Evolutionary conservation across 2,797 vertebrate species (phyloP), one percentile per base, ranked within the genome.

Genomic region (Salarias fasciatus): DNA sequence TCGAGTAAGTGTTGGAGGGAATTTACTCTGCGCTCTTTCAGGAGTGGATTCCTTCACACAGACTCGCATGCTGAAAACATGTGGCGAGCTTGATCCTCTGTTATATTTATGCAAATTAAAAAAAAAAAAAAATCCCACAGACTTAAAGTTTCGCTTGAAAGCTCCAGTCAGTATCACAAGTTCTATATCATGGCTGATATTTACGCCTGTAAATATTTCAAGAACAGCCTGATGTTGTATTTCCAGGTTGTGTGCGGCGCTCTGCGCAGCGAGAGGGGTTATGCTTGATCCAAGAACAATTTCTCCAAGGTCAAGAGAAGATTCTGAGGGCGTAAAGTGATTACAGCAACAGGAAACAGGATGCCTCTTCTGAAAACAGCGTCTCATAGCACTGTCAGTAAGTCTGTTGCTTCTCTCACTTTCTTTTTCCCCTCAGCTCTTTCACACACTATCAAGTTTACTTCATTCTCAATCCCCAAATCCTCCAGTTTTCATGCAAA

Each of bases 341-440:
- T 85, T 76, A 73, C 77, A 76, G 79, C 77, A 79, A 89, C 78
- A 86, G 84, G 84, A 89, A 89, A 86, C 84, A 84, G 78, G 80
- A 87, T 82, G 86, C 84, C 54, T 82, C 80, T 51, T 77, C 84
- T 83, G 69, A 80, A 88, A 86, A 72, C 80, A 75, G 80, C 79
- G 58, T 86, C 86, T 88, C 84, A 82, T 72, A 76, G 80, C 67
- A 69, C 78, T 64, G 70, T 57, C 82, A 74, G 70, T 11, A 48
- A 77, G 73, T 85, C 79, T 72, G 80, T 79, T 69, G 80, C 85
- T 86, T 78, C 72, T 86, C 78, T 86, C 75, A 54, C 82, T 80
- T 82, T 86, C 80, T 71, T 77, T 77, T 63, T 47, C 71, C 76
- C 77, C 62, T 76, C 78, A 71, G 80, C 85, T 87, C 85, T 80